Base-by-base conservation (phyloP, 1,140 invertebrate species). In the Ctenoplectra terminalis region DNA sequence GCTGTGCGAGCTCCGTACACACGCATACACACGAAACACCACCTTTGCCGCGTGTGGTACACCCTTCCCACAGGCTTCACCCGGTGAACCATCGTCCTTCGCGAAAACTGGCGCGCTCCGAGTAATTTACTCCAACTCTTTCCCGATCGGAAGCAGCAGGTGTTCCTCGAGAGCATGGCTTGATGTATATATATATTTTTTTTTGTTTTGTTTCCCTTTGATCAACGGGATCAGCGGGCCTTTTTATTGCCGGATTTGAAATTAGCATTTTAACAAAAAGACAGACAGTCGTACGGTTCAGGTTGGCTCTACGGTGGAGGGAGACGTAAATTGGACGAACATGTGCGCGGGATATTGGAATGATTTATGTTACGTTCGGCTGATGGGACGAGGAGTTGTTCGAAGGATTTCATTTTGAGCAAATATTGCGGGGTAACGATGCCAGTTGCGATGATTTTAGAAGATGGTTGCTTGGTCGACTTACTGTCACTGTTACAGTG, bases 91-190 rank as follows among this genome's bases (percentile, higher is more conserved):
- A 58, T 74, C 72, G 63, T 81, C 64, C 80, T 74, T 76, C 73
- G 75, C 74, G 74, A 69, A 77, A 77, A 77, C 73, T 82, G 46
- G 54, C 71, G 71, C 69, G 46, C 56, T 23, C 52, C 2, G 26
- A 58, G 70, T 66, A 81, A 81, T 81, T 81, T 63, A 81, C 70
- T 81, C 43, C 34, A 66, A 66, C 78, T 74, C 71, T 81, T 81
- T 81, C 71, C 40, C 78, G 70, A 81, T 81, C 50, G 61, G 71
- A 61, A 37, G 78, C 71, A 81, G 78, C 78, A 81, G 78, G 78
- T 75, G 71, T 81, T 81, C 23, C 61, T 40, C 54, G 26, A 7
- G 20, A 13, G n/a, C 1, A 5, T 26, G 31, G 61, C 46, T 23
- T 31, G 20, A 7, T n/a, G n/a, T n/a, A n/a, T n/a, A n/a, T n/a